Evolutionary conservation across 2,888 invertebrate genomes (phyloP).

Genomic region (Steinernema scapterisci): DNA sequence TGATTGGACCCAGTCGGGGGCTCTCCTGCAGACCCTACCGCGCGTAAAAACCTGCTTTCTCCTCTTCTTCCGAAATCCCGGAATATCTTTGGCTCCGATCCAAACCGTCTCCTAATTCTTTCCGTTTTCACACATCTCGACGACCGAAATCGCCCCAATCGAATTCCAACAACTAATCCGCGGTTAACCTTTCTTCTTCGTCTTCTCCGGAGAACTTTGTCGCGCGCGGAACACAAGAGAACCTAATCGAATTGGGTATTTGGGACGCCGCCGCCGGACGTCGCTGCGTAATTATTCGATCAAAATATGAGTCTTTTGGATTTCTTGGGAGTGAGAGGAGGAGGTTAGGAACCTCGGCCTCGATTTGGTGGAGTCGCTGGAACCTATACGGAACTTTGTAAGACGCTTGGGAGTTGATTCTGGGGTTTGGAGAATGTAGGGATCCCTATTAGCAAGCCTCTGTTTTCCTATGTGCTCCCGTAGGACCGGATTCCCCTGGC

Average conservation of each 20-base stretch:
- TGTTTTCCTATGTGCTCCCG: too few species aligned
- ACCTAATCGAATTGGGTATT: slow-evolving; percentile 33
- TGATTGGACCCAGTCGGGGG: too few species aligned
- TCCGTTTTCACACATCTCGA: neutral
- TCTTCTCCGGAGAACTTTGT: neutral
- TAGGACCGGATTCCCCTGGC: too few species aligned
- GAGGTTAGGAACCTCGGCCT: neutral
- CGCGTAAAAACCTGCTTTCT: too few species aligned
- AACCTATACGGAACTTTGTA: too few species aligned
- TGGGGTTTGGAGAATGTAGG: too few species aligned
- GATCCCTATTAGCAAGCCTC: too few species aligned
- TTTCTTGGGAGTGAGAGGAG: neutral
- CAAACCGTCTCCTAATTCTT: neutral
- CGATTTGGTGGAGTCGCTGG: too few species aligned
- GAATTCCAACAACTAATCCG: neutral
- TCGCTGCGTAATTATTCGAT: slow-evolving; percentile 30
- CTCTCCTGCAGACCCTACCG: too few species aligned
- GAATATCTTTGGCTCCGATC: too few species aligned
- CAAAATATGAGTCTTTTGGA: slow-evolving; percentile 15
- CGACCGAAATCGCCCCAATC: neutral
- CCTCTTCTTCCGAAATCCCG: too few species aligned
- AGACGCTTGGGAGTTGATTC: too few species aligned
- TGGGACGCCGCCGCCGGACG: slow-evolving; percentile 19
- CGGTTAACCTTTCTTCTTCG: slow-evolving; percentile 8
- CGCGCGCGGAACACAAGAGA: neutral